These are phyloP conservation scores for Neolamprologus cancellatus DNA, from an alignment of 2,113 vertebrate genomes.

Conservation along the genomic window DNA sequence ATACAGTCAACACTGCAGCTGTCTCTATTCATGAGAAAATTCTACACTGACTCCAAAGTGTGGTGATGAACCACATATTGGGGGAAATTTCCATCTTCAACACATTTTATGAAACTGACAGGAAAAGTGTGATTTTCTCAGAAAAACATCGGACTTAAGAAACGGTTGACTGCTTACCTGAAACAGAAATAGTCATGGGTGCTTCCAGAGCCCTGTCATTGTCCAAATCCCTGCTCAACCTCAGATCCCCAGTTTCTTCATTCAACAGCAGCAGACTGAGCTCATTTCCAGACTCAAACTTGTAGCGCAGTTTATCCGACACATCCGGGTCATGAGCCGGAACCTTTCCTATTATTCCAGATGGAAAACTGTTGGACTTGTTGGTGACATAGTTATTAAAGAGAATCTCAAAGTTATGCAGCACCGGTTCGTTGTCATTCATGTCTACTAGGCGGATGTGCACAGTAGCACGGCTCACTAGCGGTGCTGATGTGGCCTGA, in stretches of 20 bases:
- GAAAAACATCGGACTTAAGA: not conserved
- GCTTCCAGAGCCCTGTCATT: slow-evolving; percentile 92
- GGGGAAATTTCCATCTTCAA: not conserved
- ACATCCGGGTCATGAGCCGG: slow-evolving; percentile 92
- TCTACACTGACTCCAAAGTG: not conserved
- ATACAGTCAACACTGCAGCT: slow-evolving; percentile 5
- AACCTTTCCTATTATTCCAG: slow-evolving; percentile 88
- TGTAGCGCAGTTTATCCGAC: slow-evolving; percentile 86
- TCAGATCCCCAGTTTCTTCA: slow-evolving; percentile 84
- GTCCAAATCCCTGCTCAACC: slow-evolving; percentile 86
- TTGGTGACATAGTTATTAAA: slow-evolving; percentile 98
- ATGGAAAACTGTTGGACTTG: slow-evolving; percentile 94
- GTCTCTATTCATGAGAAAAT: not conserved
- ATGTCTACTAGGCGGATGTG: slow-evolving; percentile 85
- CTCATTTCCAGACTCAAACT: slow-evolving; percentile 90
- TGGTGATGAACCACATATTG: not conserved
- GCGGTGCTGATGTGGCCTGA: slow-evolving; percentile 91
- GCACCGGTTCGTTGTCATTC: slow-evolving; percentile 85
- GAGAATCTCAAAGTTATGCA: slow-evolving; percentile 93
- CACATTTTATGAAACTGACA: not conserved
- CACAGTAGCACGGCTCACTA: slow-evolving; percentile 91
- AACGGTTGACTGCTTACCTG: slow-evolving; percentile 74
- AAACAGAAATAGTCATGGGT: slow-evolving; percentile 87
- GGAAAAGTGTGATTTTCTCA: rapidly evolving
- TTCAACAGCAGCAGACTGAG: slow-evolving; percentile 84